Evolutionary conservation across 2,797 vertebrate species (phyloP), one percentile per base, ranked within the genome.

Genomic region (Propithecus deckenii): DNA sequence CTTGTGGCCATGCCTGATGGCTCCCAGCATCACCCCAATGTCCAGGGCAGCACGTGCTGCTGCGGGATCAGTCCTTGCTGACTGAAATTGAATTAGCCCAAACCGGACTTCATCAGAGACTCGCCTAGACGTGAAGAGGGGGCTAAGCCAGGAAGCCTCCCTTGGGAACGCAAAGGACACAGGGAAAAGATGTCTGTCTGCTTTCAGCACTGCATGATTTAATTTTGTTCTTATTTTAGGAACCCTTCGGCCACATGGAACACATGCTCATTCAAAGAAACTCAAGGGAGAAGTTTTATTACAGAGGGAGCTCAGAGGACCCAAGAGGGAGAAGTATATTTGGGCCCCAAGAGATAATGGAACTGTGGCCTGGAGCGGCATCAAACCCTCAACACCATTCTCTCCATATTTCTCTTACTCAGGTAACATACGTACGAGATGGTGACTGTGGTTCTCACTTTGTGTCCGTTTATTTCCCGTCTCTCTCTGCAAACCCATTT

Each of bases 251-350:
- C 41, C 67, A 75, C 18, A 2, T 46, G 61, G 25, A 81, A 94
- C 57, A 95, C 94, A 50, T 32, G 18, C 9, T 88, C 71, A 85
- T 65, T 96, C 69, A 69, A 43, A 86, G 84, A 75, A 92, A 69
- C 35, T 81, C 80, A 18, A 61, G 41, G 76, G 35, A 87, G 30
- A 96, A 85, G 48, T 96, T 85, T 94, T 76, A 48, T 35, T 81
- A 72, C 7, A 85, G 48, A 30, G 89, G 22, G 1, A 8, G 6
- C 52, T 85, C 80, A 69, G 74, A 94, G 22, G 28, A 67, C 52
- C 38, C 95, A 92, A 30, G 30, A 78, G 55, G 11, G 3, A 72
- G 25, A 95, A 74, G 23, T 35, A 48, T 38, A 80, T 87, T 52
- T 76, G 52, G 71, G 55, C 50, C 74, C 91, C 92, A 79, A 83